phyloP scores from a whole-genome alignment of 2,797 vertebrate species.

The Podargus strigoides region DNA sequence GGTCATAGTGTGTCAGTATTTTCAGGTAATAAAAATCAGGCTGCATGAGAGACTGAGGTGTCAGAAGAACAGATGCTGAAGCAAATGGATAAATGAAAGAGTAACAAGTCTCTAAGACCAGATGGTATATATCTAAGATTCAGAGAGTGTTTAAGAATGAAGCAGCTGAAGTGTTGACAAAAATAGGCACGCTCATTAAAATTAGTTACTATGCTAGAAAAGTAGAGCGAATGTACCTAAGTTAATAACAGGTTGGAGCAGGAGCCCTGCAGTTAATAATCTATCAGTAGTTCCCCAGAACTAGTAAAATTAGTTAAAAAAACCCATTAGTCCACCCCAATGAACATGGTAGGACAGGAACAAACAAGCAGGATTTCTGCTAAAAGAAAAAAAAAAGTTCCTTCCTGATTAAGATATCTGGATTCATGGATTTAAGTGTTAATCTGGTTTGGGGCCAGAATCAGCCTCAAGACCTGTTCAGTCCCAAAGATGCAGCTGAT shows the following conservation, averaged over 20 bases:
- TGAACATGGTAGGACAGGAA: not conserved
- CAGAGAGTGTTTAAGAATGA: constrained; percentile 56
- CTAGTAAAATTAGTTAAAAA: not conserved
- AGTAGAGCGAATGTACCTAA: constrained; percentile 44
- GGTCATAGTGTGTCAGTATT: not conserved
- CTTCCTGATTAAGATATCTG: not conserved
- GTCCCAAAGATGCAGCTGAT: not conserved
- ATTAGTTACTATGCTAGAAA: constrained; percentile 53
- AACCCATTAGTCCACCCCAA: not conserved
- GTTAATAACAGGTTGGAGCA: constrained; percentile 3
- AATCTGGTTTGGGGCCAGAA: not conserved
- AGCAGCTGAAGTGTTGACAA: constrained; percentile 35
- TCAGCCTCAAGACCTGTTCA: not conserved
- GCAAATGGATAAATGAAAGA: constrained; percentile 50
- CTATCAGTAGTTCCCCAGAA: not conserved
- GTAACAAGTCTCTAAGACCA: constrained; percentile 47
- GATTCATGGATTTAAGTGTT: not conserved
- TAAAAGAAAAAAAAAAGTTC: not conserved
- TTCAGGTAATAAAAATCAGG: constrained; percentile 35
- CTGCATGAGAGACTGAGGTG: not conserved
- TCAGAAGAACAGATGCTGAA: constrained; percentile 27
- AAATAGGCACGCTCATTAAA: constrained; percentile 44
- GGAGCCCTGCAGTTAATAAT: not conserved
- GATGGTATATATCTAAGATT: constrained; percentile 45
- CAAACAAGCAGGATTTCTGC: not conserved